phyloP scores from a whole-genome alignment of 2,888 invertebrate species.

The Sinhomidia bicolor region DNA sequence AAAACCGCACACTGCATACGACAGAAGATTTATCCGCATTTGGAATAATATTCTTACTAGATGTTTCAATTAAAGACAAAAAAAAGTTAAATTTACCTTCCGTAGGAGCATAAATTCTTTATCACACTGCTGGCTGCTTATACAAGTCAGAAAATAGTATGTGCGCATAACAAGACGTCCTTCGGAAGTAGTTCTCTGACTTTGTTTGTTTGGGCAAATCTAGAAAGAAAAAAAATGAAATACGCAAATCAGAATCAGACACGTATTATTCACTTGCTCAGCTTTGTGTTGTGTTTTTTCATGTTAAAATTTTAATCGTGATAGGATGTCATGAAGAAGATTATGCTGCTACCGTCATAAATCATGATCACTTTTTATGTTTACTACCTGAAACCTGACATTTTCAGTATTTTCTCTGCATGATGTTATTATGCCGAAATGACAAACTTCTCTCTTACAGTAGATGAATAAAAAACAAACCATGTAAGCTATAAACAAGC shows the following conservation, averaged over 20 bases:
- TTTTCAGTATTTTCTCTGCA: too few relatives aligned
- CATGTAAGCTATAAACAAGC: too few relatives aligned
- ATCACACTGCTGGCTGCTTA: background rate
- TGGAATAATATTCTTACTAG: background rate
- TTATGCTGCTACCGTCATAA: background rate
- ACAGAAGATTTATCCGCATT: slow-evolving; percentile 6
- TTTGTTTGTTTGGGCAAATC: slow-evolving; percentile 29
- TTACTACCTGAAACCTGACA: too few relatives aligned
- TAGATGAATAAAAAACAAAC: too few relatives aligned
- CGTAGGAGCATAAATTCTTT: slow-evolving; percentile 12
- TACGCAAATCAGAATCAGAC: slow-evolving; percentile 1
- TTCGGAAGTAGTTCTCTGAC: slow-evolving; percentile 38
- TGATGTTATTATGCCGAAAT: too few relatives aligned
- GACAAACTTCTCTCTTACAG: too few relatives aligned
- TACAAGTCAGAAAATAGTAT: background rate
- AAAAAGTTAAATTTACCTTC: slow-evolving; percentile 22
- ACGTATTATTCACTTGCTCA: background rate
- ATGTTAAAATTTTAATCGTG: background rate
- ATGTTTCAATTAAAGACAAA: slow-evolving; percentile 36
- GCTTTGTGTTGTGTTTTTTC: too few relatives aligned
- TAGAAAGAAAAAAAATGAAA: slow-evolving; percentile 11
- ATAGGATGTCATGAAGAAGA: background rate
- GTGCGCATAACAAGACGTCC: slow-evolving; percentile 33
- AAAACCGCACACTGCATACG: background rate
- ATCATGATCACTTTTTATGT: too few relatives aligned